phyloP scores from a whole-genome alignment of 2,888 invertebrate genomes.

The Mythimna vitellina region DNA sequence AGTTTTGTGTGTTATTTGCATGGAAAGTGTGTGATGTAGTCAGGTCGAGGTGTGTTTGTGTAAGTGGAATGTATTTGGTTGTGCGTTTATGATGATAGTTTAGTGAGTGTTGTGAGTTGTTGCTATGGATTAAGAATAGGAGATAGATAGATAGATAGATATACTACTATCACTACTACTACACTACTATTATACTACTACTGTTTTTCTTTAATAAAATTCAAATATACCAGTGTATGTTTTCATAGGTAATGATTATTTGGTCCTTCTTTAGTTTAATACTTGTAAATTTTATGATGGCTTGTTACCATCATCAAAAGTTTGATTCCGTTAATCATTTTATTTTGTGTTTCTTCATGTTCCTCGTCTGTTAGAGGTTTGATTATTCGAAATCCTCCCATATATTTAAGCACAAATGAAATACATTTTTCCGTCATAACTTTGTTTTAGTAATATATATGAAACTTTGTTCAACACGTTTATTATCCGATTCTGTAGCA shows the following conservation, averaged over 20 bases:
- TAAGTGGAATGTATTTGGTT: no score
- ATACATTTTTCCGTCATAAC: background rate
- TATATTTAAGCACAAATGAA: background rate
- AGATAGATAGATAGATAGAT: no score
- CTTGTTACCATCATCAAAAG: background rate
- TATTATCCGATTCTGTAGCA: background rate
- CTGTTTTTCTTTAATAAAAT: background rate
- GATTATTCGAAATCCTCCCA: no score
- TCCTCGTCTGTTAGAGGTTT: no score
- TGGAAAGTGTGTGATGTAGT: no score
- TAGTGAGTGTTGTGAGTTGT: no score
- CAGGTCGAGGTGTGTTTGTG: no score
- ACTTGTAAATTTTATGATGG: background rate
- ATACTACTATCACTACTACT: no score
- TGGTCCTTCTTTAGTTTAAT: background rate
- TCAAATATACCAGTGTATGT: background rate
- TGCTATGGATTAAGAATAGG: no score
- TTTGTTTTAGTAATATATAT: background rate
- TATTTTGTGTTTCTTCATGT: background rate
- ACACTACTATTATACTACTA: background rate
- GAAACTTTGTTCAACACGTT: slow-evolving; percentile 8
- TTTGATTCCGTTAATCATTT: background rate
- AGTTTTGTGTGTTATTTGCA: no score
- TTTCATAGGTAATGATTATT: background rate
- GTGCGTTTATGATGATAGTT: no score